Evolutionary conservation across 2,888 invertebrate genomes (phyloP), one percentile per base, ranked within the genome.

Genomic region (Tiliacea aurago): DNA sequence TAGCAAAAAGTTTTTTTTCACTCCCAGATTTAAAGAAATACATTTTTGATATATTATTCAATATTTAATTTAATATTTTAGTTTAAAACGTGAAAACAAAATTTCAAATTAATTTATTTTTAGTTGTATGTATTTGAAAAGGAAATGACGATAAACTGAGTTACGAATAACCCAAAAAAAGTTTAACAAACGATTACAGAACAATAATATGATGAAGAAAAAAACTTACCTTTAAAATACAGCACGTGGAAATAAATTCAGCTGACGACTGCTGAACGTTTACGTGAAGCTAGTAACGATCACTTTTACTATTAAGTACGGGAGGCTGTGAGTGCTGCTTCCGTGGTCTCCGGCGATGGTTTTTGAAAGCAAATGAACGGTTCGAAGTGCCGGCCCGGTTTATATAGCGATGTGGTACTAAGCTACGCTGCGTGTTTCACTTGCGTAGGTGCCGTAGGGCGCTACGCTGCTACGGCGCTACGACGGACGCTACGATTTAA

Each of bases 351-450:
- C 81, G 91, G 84, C 87, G 92, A 88, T 90, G 91, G 91, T 89
- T 85, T 90, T 90, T 90, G 91, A 91, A 92, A 90, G 90, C 93
- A 95, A 95, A 95, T 95, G 95, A 94, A 91, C 91, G 90, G 82
- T 90, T 87, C 87, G 87, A 89, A 87, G 87, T 87, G 87, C 87
- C 87, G 87, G 82, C 89, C 83, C 88, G 85, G 89, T 88, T 95
- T 95, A 92, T 95, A 95, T 95, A 95, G 89, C 85, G 85, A 84
- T 87, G 85, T 85, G 88, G 84, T 78, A 73, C 74, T 81, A 80
- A 83, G 87, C 87, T 88, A 76, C 76, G 77, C 83, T 82, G 87
- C 79, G 86, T 84, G 86, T 86, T 80, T 78, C 63, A 80, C 84
- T 87, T 90, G 89, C 91, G 92, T 92, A 91, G 91, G 89, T 84